phyloP scores from a whole-genome alignment of 1,140 invertebrate species.

The Eupeodes corollae region DNA sequence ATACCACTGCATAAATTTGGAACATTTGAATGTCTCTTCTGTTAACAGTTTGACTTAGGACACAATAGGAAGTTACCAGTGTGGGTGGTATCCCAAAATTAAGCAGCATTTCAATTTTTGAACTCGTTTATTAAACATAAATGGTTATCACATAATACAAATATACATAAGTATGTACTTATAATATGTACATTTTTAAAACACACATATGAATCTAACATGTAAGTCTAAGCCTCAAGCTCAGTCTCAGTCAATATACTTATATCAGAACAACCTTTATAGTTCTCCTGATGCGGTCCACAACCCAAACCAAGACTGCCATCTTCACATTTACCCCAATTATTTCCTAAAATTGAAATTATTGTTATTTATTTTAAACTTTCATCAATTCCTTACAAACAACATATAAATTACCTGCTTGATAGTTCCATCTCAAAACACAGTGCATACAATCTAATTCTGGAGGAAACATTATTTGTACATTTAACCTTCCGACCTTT shows the following conservation, averaged over 20 bases:
- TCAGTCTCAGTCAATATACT: constrained; percentile 30
- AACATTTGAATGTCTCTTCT: too few relatives aligned
- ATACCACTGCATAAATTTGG: too few relatives aligned
- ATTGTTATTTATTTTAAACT: background rate
- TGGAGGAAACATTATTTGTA: constrained; percentile 40
- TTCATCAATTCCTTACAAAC: background rate
- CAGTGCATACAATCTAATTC: constrained; percentile 50
- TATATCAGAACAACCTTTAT: constrained; percentile 54
- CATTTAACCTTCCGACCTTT: constrained; percentile 26
- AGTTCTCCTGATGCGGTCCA: constrained; percentile 53
- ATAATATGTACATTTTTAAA: too few relatives aligned
- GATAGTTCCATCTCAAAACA: constrained; percentile 57
- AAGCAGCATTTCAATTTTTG: too few relatives aligned
- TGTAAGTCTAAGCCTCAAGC: background rate
- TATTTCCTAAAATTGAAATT: constrained; percentile 13
- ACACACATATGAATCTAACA: background rate
- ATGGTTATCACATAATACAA: background rate
- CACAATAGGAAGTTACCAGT: too few relatives aligned
- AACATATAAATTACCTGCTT: constrained; percentile 31
- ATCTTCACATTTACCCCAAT: constrained; percentile 42
- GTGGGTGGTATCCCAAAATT: too few relatives aligned
- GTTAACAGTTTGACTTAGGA: too few relatives aligned
- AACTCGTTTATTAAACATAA: too few relatives aligned
- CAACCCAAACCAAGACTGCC: constrained; percentile 41
- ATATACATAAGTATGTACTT: constrained; percentile 18